phyloP scores from a whole-genome alignment of 2,888 invertebrate species.

The Cecidostiba fungosa region DNA sequence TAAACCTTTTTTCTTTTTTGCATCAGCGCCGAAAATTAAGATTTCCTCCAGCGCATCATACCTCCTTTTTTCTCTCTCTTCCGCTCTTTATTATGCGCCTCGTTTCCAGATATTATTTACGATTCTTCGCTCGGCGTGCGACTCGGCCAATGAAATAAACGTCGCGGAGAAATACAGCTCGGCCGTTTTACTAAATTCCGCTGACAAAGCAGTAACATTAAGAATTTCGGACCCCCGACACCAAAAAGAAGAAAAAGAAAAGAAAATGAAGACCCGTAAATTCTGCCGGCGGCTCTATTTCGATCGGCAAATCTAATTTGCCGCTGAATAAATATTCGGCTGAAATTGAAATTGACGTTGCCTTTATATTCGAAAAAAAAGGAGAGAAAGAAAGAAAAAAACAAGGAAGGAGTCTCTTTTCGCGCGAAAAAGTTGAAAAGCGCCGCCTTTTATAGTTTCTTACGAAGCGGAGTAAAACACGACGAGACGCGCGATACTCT shows the following conservation, averaged over 20 bases:
- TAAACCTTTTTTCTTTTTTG: neutral
- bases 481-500: slow-evolving; percentile 41
- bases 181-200: slow-evolving; percentile 33
- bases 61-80: neutral
- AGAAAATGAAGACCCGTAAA: slow-evolving; percentile 18
- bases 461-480: slow-evolving; percentile 41
- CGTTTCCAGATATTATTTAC: slow-evolving; percentile 15
- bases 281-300: neutral
- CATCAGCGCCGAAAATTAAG: slow-evolving; percentile 40
- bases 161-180: slow-evolving; percentile 8
- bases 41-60: slow-evolving; percentile 13
- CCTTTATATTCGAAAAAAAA: neutral
- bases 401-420: neutral
- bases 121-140: slow-evolving; percentile 14
- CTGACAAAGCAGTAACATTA: slow-evolving; percentile 20
- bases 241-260: neutral
- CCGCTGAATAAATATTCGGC: slow-evolving; percentile 2
- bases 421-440: slow-evolving; percentile 14
- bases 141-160: slow-evolving; percentile 12
- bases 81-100: slow-evolving; percentile 10
- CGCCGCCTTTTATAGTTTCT: slow-evolving; percentile 47
- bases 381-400: neutral
- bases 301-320: slow-evolving; percentile 34
- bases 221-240: slow-evolving; percentile 13
- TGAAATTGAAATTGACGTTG: slow-evolving; percentile 14